Evolutionary conservation across 1,140 invertebrate species (phyloP).

Genomic region (Phenacoccus solenopsis): DNA sequence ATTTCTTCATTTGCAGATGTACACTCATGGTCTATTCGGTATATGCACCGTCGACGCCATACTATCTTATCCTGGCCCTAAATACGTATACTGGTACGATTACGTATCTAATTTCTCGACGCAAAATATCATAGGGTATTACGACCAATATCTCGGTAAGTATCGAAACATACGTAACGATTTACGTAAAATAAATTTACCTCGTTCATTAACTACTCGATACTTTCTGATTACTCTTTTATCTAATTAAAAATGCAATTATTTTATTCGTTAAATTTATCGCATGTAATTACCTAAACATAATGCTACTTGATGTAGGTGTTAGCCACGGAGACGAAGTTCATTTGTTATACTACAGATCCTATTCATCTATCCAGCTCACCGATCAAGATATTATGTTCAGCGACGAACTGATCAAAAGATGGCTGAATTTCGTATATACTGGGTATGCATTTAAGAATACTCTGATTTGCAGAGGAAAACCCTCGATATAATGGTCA

Average conservation of each 20-base stretch:
- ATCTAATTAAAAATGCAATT: no score
- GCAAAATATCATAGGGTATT: neutral
- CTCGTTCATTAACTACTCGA: no score
- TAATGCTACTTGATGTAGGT: no score
- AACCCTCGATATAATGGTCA: no score
- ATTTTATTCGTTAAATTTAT: no score
- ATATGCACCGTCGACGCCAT: neutral
- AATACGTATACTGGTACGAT: neutral
- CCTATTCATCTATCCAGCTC: neutral
- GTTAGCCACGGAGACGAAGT: neutral
- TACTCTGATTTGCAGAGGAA: no score
- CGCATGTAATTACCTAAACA: no score
- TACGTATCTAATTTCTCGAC: neutral
- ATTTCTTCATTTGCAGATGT: neutral
- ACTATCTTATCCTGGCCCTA: neutral
- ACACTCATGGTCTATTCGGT: neutral
- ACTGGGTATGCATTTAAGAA: neutral
- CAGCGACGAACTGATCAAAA: neutral
- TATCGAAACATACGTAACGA: no score
- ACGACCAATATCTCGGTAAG: neutral
- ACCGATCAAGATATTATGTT: neutral
- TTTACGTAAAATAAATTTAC: no score
- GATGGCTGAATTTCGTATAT: neutral
- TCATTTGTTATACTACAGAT: neutral
- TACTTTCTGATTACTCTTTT: no score